Percentiles rank a stretch among this genome's conserved stretches.
Conservation (phyloP, 2,888 invertebrate species). For the Scaptomyza parva region DNA sequence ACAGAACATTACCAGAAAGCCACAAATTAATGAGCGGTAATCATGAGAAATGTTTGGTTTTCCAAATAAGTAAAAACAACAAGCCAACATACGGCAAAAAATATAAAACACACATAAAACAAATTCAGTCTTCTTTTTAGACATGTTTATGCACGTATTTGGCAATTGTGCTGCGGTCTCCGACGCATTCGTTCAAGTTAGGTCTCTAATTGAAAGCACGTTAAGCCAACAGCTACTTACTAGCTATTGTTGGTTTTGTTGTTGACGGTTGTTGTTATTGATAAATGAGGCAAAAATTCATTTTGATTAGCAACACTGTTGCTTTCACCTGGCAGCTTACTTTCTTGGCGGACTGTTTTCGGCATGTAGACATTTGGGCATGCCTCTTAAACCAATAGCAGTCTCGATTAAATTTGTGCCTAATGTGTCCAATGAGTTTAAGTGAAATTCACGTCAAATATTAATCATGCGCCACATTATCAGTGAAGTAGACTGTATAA, state of each 20-base stretch:
- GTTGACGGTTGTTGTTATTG: conserved; percentile 58
- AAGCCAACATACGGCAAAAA: background rate
- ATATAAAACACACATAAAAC: conserved; percentile 2
- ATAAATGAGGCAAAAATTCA: conserved; percentile 61
- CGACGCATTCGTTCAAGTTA: conserved; percentile 51
- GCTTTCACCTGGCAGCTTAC: background rate
- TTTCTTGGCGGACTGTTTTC: background rate
- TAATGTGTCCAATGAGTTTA: conserved; percentile 18
- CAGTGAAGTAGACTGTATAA: background rate
- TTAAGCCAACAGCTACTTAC: conserved; percentile 33
- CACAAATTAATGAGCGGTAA: conserved; percentile 68
- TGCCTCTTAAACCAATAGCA: background rate
- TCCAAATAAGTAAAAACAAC: conserved; percentile 17
- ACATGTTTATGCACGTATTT: conserved; percentile 43
- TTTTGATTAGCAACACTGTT: conserved; percentile 54
- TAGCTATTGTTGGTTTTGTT: conserved; percentile 11
- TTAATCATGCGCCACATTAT: conserved; percentile 29
- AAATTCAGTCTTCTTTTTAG: background rate
- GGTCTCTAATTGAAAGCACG: conserved; percentile 61
- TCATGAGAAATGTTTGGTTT: conserved; percentile 63
- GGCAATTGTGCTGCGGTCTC: conserved; percentile 27
- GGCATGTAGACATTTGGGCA: background rate
- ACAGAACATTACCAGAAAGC: conserved; percentile 48
- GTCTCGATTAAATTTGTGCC: conserved; percentile 10
- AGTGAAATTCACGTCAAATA: conserved; percentile 21